Evolutionary conservation across 1,140 invertebrate species (phyloP), one percentile per base, ranked within the genome.

Genomic region (Pseudomyrmex gracilis): DNA sequence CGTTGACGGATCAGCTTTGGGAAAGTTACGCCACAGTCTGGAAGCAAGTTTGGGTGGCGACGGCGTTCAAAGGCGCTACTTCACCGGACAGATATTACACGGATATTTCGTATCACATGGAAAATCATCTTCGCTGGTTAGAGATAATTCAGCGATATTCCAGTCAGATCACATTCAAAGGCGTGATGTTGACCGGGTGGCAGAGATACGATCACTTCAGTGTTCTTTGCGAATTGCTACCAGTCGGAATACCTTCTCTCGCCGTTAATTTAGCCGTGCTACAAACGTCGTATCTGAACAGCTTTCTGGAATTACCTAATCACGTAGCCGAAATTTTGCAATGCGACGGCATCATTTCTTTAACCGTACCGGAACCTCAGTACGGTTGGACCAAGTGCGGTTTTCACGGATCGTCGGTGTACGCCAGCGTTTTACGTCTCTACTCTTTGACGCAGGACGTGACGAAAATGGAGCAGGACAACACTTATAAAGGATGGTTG

Each of bases 21-120:
- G 96, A 97, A 53, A 97, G 96, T 58, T 99, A 98, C 89, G 95
- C 96, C 0, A 94, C 95, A 17, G 94, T 98, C 5, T 99, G 99
- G 94, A 96, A 96, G 0, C 95, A 96, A 10, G 95, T 98, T 9
- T 99, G 98, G 99, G 95, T 97, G 3, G 98, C 98, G 0, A 97
- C 97, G 70, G 98, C 98, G 2, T 99, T 97, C 91, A 99, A 99
- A 94, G 98, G 97, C 4, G 98, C 98, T 0, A 97, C 98, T 89
- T 97, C 97, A 0, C 96, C 97, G 84, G 97, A 96, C 20, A 92
- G 97, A 68, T 96, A 97, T 67, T 95, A 87, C 91, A 95, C 89
- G 85, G 96, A 94, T 66, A 92, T 94, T 17, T 87, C 90, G 0
- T 92, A 93, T 73, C 97, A 97, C 91, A 89, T 97, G 51, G 96